phyloP scores from a whole-genome alignment of 1,140 invertebrate genomes.

The Drosophila truncata region DNA sequence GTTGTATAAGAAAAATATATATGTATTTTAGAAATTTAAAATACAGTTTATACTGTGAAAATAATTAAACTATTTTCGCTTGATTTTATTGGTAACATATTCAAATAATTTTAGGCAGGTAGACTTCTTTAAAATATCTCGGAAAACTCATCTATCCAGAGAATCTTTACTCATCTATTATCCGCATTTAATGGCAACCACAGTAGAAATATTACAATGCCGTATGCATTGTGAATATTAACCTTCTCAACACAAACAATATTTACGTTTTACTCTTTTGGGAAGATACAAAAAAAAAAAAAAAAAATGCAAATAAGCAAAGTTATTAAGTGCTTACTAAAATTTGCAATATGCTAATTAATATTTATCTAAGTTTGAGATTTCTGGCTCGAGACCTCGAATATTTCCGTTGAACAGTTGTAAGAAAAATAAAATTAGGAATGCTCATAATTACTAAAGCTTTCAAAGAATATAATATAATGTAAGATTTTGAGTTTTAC shows the following conservation, averaged over 20 bases:
- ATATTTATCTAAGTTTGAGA: neutral
- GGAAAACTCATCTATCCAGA: neutral
- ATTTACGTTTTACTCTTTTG: slow-evolving; percentile 2
- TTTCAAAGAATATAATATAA: too few relatives aligned
- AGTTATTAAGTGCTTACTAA: neutral
- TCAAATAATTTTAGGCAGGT: neutral
- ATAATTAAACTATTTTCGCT: neutral
- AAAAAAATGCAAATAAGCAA: neutral
- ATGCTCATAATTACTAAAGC: neutral
- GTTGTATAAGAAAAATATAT: too few relatives aligned
- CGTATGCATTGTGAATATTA: neutral
- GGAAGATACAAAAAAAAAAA: neutral
- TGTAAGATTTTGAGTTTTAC: too few relatives aligned
- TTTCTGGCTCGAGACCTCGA: neutral
- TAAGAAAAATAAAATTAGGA: neutral
- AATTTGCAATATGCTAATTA: slow-evolving; percentile 16
- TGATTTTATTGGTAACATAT: neutral
- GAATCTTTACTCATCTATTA: neutral
- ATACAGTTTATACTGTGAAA: neutral
- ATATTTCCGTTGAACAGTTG: neutral
- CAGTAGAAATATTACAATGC: slow-evolving; percentile 29
- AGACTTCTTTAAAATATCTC: neutral
- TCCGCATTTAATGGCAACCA: slow-evolving; percentile 1
- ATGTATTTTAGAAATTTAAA: too few relatives aligned
- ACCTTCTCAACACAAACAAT: neutral